Evolutionary conservation across 2,888 invertebrate species (phyloP), one percentile per base, ranked within the genome.

Genomic region (Archaeoteleia sp.): DNA sequence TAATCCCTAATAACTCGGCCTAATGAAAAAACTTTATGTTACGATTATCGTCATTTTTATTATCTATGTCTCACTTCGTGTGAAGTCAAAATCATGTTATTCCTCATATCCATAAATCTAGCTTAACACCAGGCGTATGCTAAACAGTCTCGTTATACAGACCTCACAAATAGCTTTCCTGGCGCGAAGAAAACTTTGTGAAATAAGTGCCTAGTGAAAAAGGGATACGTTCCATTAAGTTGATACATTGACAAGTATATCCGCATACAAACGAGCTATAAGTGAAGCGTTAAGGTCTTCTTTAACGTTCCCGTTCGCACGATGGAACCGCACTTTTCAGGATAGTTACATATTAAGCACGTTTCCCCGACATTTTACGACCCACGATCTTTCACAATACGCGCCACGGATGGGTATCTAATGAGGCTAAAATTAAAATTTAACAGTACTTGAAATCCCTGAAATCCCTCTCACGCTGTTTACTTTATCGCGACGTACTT

Each of bases 91-190:
- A 46, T 37, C 49, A 58, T 49, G 34, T 58, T 48, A 58, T 9
- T 48, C 39, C 40, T 37, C 43, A 42, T 49, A 49, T 40, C 35
- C 58, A 58, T 58, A 58, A 58, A 58, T 58, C 58, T 49, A 48
- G 58, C 58, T 58, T 58, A n/a, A 48, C 48, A 34, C 48, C 34
- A 49, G 12, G 40, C 29, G 49, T 58, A 49, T 58, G 42, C 42
- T 58, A 58, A 58, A 49, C 13, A 58, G 27, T 8, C 58, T 48
- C 58, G 49, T 42, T 58, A 49, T 48, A n/a, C n/a, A 48, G 58
- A 48, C 48, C 48, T 58, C 58, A 48, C 48, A 42, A 32, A 49
- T 35, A 30, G 48, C 42, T 42, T 34, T 49, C 42, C 42, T 30
- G 49, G 32, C 17, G 43, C 29, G 51, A 51, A 60, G 58, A 30